These are phyloP conservation scores for Halichoerus grypus DNA, from an alignment of 2,113 vertebrate species.

Conservation along the genomic window DNA sequence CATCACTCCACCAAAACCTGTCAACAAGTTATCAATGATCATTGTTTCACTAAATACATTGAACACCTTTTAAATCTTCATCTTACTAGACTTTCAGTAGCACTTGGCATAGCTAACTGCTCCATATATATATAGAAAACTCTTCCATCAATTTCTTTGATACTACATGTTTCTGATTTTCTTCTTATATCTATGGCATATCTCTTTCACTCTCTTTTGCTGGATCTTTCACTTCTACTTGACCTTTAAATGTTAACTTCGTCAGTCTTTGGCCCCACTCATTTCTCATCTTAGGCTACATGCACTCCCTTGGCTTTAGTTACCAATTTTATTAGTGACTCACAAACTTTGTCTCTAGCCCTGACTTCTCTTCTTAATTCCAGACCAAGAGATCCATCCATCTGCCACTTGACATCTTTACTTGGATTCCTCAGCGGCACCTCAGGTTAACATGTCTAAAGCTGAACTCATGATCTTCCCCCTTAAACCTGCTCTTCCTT, in stretches of 20 bases:
- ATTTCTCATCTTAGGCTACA: background rate
- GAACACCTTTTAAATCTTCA: background rate
- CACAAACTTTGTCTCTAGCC: background rate
- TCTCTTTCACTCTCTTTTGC: background rate
- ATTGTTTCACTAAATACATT: slow-evolving; percentile 16
- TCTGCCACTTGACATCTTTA: background rate
- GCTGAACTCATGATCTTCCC: background rate
- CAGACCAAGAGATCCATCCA: background rate
- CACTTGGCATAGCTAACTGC: background rate
- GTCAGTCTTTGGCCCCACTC: background rate
- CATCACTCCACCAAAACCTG: background rate
- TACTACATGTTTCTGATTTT: slow-evolving; percentile 7
- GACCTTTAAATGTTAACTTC: background rate
- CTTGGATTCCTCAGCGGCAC: background rate
- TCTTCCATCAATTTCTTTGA: background rate
- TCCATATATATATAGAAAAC: background rate
- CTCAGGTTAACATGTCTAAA: background rate
- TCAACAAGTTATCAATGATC: background rate
- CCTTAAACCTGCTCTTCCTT: background rate
- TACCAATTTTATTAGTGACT: slow-evolving; percentile 15
- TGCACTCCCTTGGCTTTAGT: background rate
- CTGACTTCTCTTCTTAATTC: background rate
- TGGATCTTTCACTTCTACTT: background rate
- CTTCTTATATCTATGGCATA: background rate
- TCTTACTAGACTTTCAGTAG: background rate